phyloP scores from a whole-genome alignment of 2,888 invertebrate species.

The Nephrotoma appendiculata region DNA sequence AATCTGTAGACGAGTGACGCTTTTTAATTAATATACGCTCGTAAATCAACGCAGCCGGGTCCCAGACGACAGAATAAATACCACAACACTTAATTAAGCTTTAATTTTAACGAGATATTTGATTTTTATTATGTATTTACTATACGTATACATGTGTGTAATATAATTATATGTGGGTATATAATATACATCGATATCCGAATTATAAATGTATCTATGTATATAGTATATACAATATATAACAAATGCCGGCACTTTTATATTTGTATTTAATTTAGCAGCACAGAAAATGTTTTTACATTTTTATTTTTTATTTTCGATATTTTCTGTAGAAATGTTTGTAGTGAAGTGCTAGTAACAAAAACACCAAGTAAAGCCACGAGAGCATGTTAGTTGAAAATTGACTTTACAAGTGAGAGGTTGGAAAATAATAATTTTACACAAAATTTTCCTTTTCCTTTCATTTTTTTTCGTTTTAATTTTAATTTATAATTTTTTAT shows the following conservation, averaged over 20 bases:
- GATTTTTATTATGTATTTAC: background rate
- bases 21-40: no score
- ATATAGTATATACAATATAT: background rate
- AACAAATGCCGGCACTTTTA: background rate
- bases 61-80: background rate
- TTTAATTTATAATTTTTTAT: background rate
- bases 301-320: background rate
- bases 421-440: background rate
- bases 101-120: background rate
- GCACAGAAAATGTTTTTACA: background rate
- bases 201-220: background rate
- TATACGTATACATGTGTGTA: no score
- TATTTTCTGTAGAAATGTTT: background rate
- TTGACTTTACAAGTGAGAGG: background rate
- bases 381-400: background rate
- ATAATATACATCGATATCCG: background rate
- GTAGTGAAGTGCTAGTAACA: background rate
- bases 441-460: background rate
- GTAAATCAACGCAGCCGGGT: background rate
- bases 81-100: background rate
- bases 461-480: background rate
- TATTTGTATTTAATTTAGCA: background rate
- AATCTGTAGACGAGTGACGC: no score
- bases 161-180: background rate
- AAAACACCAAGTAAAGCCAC: background rate